Base-by-base conservation (phyloP, 2,888 invertebrate genomes). In the Mythimna lalbum region DNA sequence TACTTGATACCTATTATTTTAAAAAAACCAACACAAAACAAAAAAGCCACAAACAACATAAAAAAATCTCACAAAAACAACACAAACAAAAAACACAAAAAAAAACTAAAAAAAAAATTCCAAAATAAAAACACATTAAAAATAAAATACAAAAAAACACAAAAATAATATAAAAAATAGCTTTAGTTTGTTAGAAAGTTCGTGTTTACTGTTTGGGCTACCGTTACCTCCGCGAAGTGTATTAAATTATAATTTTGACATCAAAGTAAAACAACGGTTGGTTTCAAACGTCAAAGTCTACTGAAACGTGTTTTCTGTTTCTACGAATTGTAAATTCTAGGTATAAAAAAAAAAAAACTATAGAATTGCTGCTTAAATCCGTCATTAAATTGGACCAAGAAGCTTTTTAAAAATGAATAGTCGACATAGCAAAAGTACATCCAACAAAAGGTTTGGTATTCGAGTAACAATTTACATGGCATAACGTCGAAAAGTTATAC, bases 261-360 rank as follows among this genome's bases (percentile, higher is more conserved):
- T 19, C 14, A 65, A 64, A 65, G 23, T 10, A 33, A 66, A 66
- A 33, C 14, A 19, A 5, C 21, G 21, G 31, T 31, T 63, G 31
- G 31, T 63, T 47, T 49, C 19, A 64, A 61, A n/a, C n/a, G n/a
- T n/a, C n/a, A 31, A 21, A 6, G 14, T n/a, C n/a, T 21, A 55
- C 31, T 1, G 17, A 27, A 19, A 21, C 47, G 6, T 14, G 19
- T 65, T 47, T 23, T 63, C 19, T n/a, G 17, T 36, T 36, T 55
- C 19, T 36, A 36, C 4, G 36, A 36, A 14, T 9, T n/a, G 23
- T 4, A 4, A 27, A 27, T 27, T 27, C 12, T 23, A 9, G 3
- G 9, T 10, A 36, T 57, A 19, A 31, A 1, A 53, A 53, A 55
- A 31, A 55, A n/a, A 4, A 4, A 31, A 55, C 19, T 31, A 43